phyloP scores from a whole-genome alignment of 92 coral and sea anemone species.

The Bergia puertoricense region DNA sequence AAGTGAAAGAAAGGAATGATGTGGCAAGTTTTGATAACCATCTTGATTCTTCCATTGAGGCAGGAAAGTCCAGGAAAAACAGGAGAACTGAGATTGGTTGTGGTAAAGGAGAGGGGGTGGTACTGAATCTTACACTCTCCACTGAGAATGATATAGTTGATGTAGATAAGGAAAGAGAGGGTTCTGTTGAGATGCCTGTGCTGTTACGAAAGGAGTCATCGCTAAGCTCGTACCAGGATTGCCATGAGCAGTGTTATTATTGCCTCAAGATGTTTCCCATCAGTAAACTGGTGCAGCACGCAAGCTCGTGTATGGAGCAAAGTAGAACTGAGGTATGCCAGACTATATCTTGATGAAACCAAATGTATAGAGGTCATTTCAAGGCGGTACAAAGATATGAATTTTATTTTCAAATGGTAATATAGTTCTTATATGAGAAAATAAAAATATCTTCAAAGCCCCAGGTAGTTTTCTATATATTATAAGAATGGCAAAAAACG shows the following conservation, averaged over 20 bases:
- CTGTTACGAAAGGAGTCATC: constrained; percentile 44
- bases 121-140: not conserved
- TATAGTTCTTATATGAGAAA: no score
- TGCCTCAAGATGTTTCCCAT: constrained; percentile 60
- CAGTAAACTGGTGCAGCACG: constrained; percentile 53
- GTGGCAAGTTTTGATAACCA: not conserved
- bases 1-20: not conserved
- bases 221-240: constrained; percentile 46
- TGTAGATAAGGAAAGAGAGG: not conserved
- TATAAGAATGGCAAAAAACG: no score
- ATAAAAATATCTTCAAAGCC: no score
- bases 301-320: constrained; percentile 30
- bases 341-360: no score
- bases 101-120: not conserved
- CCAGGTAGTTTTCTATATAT: no score
- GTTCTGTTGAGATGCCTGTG: not conserved
- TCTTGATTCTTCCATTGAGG: not conserved
- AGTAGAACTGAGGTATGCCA: not conserved
- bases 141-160: not conserved
- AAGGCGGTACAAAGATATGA: not conserved
- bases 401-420: no score
- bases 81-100: not conserved
- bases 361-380: no score
- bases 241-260: constrained; percentile 56
- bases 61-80: not conserved